Percentiles rank a stretch among this genome's conserved stretches.
These are phyloP conservation scores for Diceros bicornis DNA, from an alignment of 2,797 vertebrate genomes.

Conservation along the genomic window DNA sequence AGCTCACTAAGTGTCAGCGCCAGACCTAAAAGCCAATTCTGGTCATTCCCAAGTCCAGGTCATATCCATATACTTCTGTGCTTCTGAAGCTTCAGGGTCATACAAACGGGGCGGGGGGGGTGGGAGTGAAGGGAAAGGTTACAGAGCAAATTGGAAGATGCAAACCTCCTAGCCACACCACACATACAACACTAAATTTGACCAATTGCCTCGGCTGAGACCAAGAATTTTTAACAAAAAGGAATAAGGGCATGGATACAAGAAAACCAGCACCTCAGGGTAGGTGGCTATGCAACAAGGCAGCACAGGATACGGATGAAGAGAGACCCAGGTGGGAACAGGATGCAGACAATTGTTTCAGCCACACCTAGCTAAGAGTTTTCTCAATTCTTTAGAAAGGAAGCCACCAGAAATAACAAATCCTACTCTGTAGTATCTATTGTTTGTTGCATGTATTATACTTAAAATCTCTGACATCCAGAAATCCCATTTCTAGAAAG, in stretches of 20 bases:
- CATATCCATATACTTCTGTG: rapidly evolving
- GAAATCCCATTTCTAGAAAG: neutral
- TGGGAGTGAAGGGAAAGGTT: neutral
- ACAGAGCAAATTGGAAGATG: neutral
- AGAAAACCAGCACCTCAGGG: neutral
- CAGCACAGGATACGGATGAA: neutral
- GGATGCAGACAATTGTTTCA: no score
- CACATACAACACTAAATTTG: neutral
- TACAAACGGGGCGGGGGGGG: rapidly evolving
- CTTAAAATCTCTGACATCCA: no score
- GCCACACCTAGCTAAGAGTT: no score
- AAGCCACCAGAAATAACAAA: no score
- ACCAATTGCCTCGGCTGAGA: neutral
- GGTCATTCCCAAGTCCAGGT: neutral
- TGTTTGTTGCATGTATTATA: no score
- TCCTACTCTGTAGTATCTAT: no score
- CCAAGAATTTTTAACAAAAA: neutral
- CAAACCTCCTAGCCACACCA: neutral
- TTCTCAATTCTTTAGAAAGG: no score
- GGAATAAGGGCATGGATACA: neutral
- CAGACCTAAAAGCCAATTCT: neutral
- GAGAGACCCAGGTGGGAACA: no score
- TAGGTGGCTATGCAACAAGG: neutral
- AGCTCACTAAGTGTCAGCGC: neutral
- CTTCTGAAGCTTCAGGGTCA: neutral